Base-by-base conservation (phyloP, 2,113 vertebrate species). In the human (Homo sapiens) region DNA sequence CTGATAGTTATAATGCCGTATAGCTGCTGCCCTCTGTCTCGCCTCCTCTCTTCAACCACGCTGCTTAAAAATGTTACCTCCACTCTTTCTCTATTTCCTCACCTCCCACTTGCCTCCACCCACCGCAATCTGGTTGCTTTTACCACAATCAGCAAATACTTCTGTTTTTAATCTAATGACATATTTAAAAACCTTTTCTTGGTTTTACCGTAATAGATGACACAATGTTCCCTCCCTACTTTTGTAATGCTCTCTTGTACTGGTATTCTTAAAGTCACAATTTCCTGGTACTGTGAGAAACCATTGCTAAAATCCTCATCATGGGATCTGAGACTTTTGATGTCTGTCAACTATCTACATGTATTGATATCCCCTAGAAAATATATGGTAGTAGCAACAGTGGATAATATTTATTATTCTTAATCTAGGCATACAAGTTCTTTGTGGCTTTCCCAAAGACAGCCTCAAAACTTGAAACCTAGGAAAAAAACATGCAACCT, bases 51-150 rank as follows among this genome's bases (percentile, higher is more conserved):
- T 64, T 66, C 87, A 84, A 45, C 25, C 50, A 32, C 2, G 3
- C 40, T 72, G 64, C 94, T 96, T 89, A 88, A 90, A 97, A 97
- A 82, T 48, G 72, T 81, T 59, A 59, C 92, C 55, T 80, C 68
- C 66, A 43, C 59, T 66, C 76, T 92, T 88, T 84, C 72, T 81
- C 92, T 66, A 90, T 68, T 95, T 97, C 92, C 90, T 96, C 96
- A 97, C 97, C 73, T 98, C 97, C 97, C 95, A 97, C 96, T 48
- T 2, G 22, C 86, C 23, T 85, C 97, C 81, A 3, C 97, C 97
- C 94, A 96, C 96, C 43, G 83, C 98, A 96, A 96, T 98, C 97
- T 98, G 97, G 75, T 73, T 94, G 90, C 76, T 90, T 96, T 94
- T 75, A 61, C 91, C 90, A 68, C 7, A 2, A 96, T 81, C 96